phyloP scores from a whole-genome alignment of 2,113 vertebrate species.

The Struthidea cinerea region DNA sequence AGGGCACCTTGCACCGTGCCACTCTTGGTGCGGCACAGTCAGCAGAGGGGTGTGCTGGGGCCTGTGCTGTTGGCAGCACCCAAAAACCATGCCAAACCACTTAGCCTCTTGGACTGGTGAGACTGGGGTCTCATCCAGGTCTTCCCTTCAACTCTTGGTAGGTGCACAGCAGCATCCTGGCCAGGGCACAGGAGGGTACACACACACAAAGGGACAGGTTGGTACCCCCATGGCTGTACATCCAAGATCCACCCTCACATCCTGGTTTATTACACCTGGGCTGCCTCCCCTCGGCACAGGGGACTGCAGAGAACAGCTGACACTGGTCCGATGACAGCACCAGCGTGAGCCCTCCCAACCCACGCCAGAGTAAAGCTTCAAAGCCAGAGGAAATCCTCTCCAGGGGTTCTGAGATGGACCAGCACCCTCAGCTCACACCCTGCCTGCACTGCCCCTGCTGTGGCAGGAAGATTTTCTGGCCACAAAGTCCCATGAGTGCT shows the following conservation, averaged over 20 bases:
- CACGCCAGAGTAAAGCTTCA: rapidly evolving
- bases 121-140: rapidly evolving
- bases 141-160: neutral
- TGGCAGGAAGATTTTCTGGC: neutral
- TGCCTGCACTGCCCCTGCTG: too few species aligned
- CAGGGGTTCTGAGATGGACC: neutral
- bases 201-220: neutral
- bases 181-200: neutral
- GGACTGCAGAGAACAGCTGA: neutral
- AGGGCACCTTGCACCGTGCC: rapidly evolving
- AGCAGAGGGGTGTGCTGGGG: neutral
- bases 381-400: neutral
- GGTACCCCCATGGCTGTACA: neutral
- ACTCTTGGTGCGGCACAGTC: rapidly evolving
- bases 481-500: neutral
- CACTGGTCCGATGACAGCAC: rapidly evolving
- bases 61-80: neutral
- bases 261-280: neutral
- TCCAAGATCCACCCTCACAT: neutral
- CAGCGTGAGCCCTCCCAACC: neutral
- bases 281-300: rapidly evolving
- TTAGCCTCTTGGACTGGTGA: rapidly evolving
- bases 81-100: rapidly evolving
- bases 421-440: too few species aligned
- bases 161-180: neutral